phyloP scores from a whole-genome alignment of 1,140 invertebrate species.

The Lethrus apterus region DNA sequence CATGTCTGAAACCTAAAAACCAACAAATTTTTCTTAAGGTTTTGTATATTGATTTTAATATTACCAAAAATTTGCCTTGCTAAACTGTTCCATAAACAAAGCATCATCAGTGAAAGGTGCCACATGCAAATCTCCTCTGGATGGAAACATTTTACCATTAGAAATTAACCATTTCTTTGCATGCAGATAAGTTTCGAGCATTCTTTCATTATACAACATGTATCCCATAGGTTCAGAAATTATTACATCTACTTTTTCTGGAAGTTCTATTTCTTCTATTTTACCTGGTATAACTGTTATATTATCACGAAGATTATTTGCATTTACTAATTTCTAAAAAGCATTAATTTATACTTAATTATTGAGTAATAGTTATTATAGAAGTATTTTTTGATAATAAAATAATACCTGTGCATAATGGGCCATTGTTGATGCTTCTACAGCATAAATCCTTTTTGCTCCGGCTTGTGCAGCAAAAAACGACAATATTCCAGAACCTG shows the following conservation, averaged over 20 bases:
- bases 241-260: constrained; percentile 93
- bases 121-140: constrained; percentile 91
- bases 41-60: background rate
- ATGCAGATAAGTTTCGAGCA: constrained; percentile 98
- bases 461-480: constrained; percentile 98
- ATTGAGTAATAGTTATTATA: background rate
- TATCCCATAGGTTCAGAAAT: constrained; percentile 99
- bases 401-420: constrained; percentile 80
- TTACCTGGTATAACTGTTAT: constrained; percentile 94
- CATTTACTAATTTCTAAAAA: constrained; percentile 69
- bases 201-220: constrained; percentile 98
- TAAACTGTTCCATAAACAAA: constrained; percentile 96
- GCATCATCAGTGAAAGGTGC: constrained; percentile 98
- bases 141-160: constrained; percentile 93
- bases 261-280: constrained; percentile 95
- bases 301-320: constrained; percentile 80
- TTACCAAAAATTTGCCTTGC: constrained; percentile 97
- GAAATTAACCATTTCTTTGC: constrained; percentile 97
- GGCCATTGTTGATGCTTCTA: constrained; percentile 98
- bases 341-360: background rate
- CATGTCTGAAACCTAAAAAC: constrained; percentile 76
- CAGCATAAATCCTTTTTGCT: constrained; percentile 93
- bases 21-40: background rate
- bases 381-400: background rate
- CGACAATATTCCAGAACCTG: constrained; percentile 94